Base-by-base conservation (phyloP, 2,797 vertebrate species). In the Enoplosus armatus region DNA sequence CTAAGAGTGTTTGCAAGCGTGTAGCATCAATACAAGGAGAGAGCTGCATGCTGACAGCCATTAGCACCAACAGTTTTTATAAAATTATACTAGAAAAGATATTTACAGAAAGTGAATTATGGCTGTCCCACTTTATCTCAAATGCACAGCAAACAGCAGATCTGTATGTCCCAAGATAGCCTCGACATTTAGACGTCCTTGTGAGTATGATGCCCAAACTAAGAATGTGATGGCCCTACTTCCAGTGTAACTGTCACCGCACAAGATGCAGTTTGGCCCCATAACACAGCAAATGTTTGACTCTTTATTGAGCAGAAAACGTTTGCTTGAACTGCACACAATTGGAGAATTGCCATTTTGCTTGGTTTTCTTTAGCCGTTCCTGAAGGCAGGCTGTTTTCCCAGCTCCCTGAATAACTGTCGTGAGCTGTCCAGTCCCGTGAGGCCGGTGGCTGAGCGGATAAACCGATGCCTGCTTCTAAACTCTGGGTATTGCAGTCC, bases 401-500 rank as follows among this genome's bases (percentile, higher is more conserved):
- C 70, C 43, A 2, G 66, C 72, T 90, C 83, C 80, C 84, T 50
- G 74, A 90, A 87, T 89, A 91, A 88, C 89, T 65, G 71, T 85
- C 65, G 73, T 92, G 87, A 87, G 89, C 87, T 61, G 89, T 79
- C 79, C 81, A n/a, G 77, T 93, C 93, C 87, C 84, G 6, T 26
- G 89, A 90, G 93, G 70, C 74, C 78, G 6, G 51, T 2, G 85
- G 90, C 89, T 80, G 86, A 90, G 74, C 77, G 83, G 87, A 90
- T 92, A 89, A 92, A 91, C 82, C 79, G 58, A 50, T 63, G 85
- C 80, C 85, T 81, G 84, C 75, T 85, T 72, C 69, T 80, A 47
- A 79, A 93, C 90, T 89, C 87, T 62, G 77, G 89, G 87, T 89
- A 91, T 85, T 89, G 80, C 83, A 88, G 83, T 87, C 79, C 82